A percentile compares a stretch with the other conserved stretches of the same genome.
phyloP scores from a whole-genome alignment of 2,888 invertebrate genomes.

The Dolomedes plantarius region DNA sequence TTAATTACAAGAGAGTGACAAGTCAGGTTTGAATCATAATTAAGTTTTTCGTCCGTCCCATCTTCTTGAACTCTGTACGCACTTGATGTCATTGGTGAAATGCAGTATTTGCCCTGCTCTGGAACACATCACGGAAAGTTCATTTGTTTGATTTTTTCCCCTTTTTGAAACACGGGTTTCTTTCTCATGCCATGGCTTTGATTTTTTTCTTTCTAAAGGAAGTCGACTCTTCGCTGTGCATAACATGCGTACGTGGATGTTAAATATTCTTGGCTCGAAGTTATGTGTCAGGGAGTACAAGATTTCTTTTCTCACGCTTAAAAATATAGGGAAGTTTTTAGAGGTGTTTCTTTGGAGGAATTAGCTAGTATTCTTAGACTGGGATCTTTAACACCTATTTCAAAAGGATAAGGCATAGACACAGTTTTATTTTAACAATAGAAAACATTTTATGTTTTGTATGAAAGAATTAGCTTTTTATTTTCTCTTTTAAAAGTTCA shows the following conservation, averaged over 20 bases:
- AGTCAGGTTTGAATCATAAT: conserved; percentile 54
- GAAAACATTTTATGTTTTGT: no score
- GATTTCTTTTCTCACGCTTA: no score
- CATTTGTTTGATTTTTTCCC: neutral
- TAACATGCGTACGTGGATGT: conserved; percentile 3
- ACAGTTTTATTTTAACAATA: no score
- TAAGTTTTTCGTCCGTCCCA: conserved; percentile 33
- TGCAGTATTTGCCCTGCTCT: neutral
- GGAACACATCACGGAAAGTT: neutral
- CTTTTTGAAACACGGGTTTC: neutral
- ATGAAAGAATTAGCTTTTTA: no score
- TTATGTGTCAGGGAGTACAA: neutral
- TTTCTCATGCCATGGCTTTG: neutral
- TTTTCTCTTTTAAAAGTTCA: no score
- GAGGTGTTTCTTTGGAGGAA: no score
- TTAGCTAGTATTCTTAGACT: no score
- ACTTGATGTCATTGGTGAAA: conserved; percentile 18
- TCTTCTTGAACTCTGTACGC: conserved; percentile 20
- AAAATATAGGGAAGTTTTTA: no score
- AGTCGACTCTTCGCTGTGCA: neutral
- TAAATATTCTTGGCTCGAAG: neutral
- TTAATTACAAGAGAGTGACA: conserved; percentile 62
- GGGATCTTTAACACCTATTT: no score
- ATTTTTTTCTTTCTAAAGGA: no score
- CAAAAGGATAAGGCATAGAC: no score